A percentile compares a stretch with the other conserved stretches of the same genome.
Conservation (phyloP, 2,797 vertebrate species). For the Parotocinclus haroldoi region DNA sequence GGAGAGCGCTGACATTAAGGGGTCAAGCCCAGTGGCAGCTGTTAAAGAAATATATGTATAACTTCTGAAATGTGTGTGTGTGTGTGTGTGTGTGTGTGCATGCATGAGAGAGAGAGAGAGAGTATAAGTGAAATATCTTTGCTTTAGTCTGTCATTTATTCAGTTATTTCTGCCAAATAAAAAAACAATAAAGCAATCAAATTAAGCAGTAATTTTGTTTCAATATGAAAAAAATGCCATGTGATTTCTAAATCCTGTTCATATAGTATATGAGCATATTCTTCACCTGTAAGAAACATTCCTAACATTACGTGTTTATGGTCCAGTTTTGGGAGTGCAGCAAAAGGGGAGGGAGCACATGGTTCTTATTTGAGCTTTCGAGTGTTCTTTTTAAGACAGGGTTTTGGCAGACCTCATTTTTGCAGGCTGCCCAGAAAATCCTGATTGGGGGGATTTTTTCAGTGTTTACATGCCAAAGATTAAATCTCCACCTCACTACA, state of each 20-base stretch:
- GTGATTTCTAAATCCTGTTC: background rate
- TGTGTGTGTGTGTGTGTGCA: conserved; percentile 10
- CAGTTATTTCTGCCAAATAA: conserved; percentile 1
- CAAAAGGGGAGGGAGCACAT: conserved; percentile 54
- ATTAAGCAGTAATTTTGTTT: background rate
- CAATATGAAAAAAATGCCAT: conserved; percentile 2
- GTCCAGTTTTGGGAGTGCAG: conserved; percentile 60
- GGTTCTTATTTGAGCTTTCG: conserved; percentile 64
- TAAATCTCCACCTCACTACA: conserved; percentile 50
- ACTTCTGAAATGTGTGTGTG: conserved; percentile 2
- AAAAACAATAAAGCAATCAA: conserved; percentile 2
- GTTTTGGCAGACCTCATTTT: conserved; percentile 49
- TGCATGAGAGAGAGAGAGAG: too few species aligned
- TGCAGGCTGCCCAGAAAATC: conserved; percentile 51
- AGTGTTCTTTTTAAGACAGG: conserved; percentile 42
- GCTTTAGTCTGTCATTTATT: background rate
- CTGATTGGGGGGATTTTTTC: conserved; percentile 53
- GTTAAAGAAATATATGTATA: conserved; percentile 49
- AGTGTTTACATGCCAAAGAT: conserved; percentile 68
- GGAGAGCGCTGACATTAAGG: conserved; percentile 52
- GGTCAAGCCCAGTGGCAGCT: conserved; percentile 43
- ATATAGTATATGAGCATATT: conserved; percentile 51
- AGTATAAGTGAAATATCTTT: background rate
- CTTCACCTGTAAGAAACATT: conserved; percentile 65
- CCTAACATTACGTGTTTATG: conserved; percentile 68